A percentile compares a stretch with the other conserved stretches of the same genome.
phyloP scores from a whole-genome alignment of 1,140 invertebrate genomes.

The Euborellia annulipes region DNA sequence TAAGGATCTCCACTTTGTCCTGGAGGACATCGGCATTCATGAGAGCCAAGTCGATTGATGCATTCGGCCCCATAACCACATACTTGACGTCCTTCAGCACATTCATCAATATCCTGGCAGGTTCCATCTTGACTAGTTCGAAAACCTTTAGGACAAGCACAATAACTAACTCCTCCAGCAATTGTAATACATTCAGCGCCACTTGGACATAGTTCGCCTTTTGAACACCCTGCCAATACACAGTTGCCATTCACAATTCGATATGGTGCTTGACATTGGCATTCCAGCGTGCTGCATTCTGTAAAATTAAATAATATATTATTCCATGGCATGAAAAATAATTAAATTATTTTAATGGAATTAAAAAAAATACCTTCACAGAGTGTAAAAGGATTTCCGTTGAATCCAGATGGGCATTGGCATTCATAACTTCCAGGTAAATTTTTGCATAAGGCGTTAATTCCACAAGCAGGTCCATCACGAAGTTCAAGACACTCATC shows the following conservation, averaged over 20 bases:
- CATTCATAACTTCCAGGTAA: constrained; percentile 84
- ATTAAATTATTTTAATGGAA: too few species aligned
- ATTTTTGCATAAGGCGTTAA: constrained; percentile 82
- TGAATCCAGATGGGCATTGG: constrained; percentile 69
- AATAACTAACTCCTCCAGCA: constrained; percentile 76
- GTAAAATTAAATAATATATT: too few species aligned
- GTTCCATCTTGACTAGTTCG: constrained; percentile 52
- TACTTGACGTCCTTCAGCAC: constrained; percentile 50
- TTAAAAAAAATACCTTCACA: constrained; percentile 44
- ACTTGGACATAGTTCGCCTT: constrained; percentile 54
- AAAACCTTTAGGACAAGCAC: constrained; percentile 71
- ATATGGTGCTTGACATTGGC: constrained; percentile 73
- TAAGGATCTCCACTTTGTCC: constrained; percentile 48
- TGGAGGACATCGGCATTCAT: constrained; percentile 62
- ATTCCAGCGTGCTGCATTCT: constrained; percentile 66
- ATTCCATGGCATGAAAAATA: too few species aligned
- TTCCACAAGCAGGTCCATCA: constrained; percentile 60
- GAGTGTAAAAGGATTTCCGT: constrained; percentile 74
- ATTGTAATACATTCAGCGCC: constrained; percentile 79
- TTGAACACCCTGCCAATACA: constrained; percentile 65
- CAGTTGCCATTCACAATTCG: constrained; percentile 60
- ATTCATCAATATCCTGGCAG: constrained; percentile 72
- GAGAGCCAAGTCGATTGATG: constrained; percentile 60
- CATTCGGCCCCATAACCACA: constrained; percentile 78
- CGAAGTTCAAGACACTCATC: constrained; percentile 67